Conservation (phyloP, 2,888 invertebrate species). For the Mermis nigrescens region DNA sequence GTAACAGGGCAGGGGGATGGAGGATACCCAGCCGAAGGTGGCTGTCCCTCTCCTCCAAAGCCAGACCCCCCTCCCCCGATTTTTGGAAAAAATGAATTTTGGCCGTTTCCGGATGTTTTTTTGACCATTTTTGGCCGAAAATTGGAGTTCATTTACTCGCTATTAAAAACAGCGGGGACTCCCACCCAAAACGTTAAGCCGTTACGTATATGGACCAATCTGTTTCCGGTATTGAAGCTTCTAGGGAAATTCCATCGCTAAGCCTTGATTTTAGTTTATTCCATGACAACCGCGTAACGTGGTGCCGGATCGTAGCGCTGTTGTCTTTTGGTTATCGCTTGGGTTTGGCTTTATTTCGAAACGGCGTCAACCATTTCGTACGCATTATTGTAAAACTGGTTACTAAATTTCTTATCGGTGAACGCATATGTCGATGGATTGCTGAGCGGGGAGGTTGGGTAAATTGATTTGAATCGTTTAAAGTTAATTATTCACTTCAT, state of each 20-base stretch:
- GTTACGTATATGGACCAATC: not conserved
- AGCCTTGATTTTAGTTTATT: constrained; percentile 29
- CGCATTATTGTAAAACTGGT: constrained; percentile 28
- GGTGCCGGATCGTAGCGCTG: constrained; percentile 33
- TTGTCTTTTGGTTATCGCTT: constrained; percentile 34
- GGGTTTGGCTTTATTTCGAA: constrained; percentile 26
- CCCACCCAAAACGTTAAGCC: not conserved
- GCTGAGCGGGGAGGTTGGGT: constrained; percentile 36
- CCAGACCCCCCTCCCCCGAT: too few relatives aligned
- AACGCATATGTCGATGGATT: constrained; percentile 33
- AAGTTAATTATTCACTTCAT: too few relatives aligned
- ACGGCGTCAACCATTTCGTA: constrained; percentile 26
- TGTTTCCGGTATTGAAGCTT: not conserved
- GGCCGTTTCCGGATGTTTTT: too few relatives aligned
- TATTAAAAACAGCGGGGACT: not conserved
- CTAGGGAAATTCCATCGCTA: too few relatives aligned
- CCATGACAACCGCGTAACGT: constrained; percentile 28
- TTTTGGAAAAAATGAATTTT: too few relatives aligned
- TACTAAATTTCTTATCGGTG: constrained; percentile 26
- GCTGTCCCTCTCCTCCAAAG: too few relatives aligned
- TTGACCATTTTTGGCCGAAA: not conserved
- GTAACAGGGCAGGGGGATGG: too few relatives aligned
- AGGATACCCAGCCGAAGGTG: too few relatives aligned
- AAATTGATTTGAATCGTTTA: constrained; percentile 13
- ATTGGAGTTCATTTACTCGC: too few relatives aligned